A percentile compares a stretch with the other conserved stretches of the same genome.
Conservation (phyloP, 1,140 invertebrate genomes). For the Heliconius melpomene region DNA sequence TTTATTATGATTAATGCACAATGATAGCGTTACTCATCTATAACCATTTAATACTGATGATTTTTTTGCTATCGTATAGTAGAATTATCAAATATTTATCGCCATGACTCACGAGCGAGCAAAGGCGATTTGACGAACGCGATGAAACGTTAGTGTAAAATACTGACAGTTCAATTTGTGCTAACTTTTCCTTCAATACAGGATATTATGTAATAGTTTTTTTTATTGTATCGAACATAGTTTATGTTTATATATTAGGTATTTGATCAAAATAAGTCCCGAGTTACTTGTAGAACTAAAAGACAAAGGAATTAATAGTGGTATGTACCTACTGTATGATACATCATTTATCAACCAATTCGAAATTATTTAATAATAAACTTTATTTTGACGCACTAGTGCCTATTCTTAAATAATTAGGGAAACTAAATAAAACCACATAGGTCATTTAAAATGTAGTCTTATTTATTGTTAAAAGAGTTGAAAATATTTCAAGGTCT, state of each 20-base stretch:
- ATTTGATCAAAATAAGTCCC: neutral
- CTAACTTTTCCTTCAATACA: neutral
- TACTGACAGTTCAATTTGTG: neutral
- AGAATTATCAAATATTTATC: slow-evolving; percentile 6
- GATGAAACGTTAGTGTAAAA: neutral
- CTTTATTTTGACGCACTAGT: neutral
- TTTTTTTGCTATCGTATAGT: slow-evolving; percentile 4
- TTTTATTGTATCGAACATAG: neutral
- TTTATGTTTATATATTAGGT: neutral
- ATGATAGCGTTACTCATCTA: neutral
- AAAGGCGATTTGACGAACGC: neutral
- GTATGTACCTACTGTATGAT: neutral
- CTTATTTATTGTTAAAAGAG: neutral
- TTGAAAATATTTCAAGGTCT: neutral
- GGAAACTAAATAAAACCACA: slow-evolving; percentile 1
- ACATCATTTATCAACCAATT: neutral
- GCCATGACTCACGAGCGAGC: neutral
- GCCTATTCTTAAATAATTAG: neutral
- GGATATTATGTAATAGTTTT: neutral
- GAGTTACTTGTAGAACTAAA: neutral
- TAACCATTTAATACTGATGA: slow-evolving; percentile 4
- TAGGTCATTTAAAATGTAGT: neutral
- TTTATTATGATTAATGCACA: neutral
- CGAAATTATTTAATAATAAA: neutral
- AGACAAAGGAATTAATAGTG: neutral